These are phyloP conservation scores for Eulemur albifrons DNA, from an alignment of 2,797 vertebrate genomes.

Conservation along the genomic window DNA sequence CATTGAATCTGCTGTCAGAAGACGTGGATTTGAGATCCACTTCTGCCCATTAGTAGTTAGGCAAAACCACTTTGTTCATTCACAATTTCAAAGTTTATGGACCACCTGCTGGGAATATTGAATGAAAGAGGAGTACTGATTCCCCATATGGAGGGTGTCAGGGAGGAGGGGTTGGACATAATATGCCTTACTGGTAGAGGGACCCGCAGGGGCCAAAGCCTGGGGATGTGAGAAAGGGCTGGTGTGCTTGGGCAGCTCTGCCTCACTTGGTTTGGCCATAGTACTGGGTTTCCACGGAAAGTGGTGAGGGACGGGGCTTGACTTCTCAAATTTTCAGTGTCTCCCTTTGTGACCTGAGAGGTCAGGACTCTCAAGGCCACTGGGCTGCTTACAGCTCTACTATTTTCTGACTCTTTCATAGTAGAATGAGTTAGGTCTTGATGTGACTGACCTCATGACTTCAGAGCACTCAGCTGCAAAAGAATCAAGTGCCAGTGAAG, in stretches of 20 bases:
- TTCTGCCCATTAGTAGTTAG: background rate
- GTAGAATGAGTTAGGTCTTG: background rate
- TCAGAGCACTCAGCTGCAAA: background rate
- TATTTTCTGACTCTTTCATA: background rate
- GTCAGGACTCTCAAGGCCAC: background rate
- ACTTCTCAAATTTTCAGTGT: background rate
- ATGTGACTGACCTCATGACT: background rate
- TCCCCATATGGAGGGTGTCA: background rate
- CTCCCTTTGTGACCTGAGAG: background rate
- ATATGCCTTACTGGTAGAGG: fast-evolving
- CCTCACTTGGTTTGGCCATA: background rate
- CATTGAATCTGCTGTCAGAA: background rate
- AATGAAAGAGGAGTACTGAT: no score
- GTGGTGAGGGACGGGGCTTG: background rate
- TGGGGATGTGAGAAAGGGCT: background rate
- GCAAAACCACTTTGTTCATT: background rate
- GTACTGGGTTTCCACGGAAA: background rate
- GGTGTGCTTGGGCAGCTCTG: background rate
- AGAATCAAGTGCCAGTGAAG: background rate
- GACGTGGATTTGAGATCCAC: background rate
- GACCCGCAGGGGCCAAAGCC: background rate
- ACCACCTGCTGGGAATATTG: background rate
- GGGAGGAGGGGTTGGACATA: background rate
- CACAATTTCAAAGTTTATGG: background rate
- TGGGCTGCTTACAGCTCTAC: background rate